A percentile compares a stretch with the other conserved stretches of the same genome.
These are phyloP conservation scores for Xestia rhomboidea DNA, from an alignment of 2,888 invertebrate genomes.

Conservation along the genomic window DNA sequence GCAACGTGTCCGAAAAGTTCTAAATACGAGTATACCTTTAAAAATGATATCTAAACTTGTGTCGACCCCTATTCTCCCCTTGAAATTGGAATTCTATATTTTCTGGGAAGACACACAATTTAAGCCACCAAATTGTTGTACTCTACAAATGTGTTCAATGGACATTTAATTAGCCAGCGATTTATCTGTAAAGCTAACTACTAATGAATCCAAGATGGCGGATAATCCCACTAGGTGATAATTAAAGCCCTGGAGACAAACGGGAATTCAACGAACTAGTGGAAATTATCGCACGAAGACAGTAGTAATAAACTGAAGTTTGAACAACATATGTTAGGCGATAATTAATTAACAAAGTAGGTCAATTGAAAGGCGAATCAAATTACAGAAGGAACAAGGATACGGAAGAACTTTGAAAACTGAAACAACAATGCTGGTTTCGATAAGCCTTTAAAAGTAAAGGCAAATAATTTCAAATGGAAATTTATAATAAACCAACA, in stretches of 20 bases:
- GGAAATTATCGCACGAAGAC: conserved; percentile 52
- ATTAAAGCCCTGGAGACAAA: conserved; percentile 54
- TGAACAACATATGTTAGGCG: conserved; percentile 41
- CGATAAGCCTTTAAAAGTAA: background rate
- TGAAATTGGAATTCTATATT: background rate
- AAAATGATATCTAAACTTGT: background rate
- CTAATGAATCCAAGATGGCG: conserved; percentile 64
- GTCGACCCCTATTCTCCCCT: background rate
- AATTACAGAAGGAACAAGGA: background rate
- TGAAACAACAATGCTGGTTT: background rate
- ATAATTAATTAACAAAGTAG: conserved; percentile 40
- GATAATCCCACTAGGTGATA: conserved; percentile 61
- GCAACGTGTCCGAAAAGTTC: background rate
- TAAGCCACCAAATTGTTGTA: conserved; percentile 21
- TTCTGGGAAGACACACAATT: background rate
- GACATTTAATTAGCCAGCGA: conserved; percentile 57
- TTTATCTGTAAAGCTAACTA: conserved; percentile 56
- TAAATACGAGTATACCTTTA: background rate
- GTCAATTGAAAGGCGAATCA: conserved; percentile 27
- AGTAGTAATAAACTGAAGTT: conserved; percentile 44
- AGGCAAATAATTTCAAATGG: background rate
- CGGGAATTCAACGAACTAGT: conserved; percentile 52
- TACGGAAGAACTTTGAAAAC: background rate
- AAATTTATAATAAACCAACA: background rate
- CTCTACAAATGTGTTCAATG: conserved; percentile 46